These are phyloP conservation scores for Furnarius figulus DNA, from an alignment of 2,113 vertebrate species.

Conservation along the genomic window DNA sequence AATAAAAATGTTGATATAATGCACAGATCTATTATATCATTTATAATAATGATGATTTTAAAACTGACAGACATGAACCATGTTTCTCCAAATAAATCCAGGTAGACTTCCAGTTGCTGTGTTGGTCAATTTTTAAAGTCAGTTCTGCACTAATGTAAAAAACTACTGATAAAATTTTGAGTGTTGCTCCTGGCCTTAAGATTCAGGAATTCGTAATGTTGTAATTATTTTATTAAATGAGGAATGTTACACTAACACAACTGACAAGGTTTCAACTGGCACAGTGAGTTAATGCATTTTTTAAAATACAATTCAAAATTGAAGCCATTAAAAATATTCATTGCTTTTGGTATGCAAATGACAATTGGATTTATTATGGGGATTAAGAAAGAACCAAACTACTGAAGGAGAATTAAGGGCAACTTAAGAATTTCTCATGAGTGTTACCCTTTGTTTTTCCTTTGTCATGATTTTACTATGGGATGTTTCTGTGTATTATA, in stretches of 20 bases:
- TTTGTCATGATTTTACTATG: constrained; percentile 45
- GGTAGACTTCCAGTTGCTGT: constrained; percentile 50
- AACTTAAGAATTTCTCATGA: constrained; percentile 32
- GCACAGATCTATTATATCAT: constrained; percentile 60
- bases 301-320: constrained; percentile 21
- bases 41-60: constrained; percentile 44
- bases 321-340: constrained; percentile 27
- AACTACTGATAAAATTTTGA: constrained; percentile 46
- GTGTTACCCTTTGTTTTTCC: not conserved
- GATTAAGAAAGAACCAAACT: constrained; percentile 56
- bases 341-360: constrained; percentile 48
- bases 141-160: constrained; percentile 62
- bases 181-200: constrained; percentile 24
- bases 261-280: constrained; percentile 43
- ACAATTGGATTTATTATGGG: constrained; percentile 55
- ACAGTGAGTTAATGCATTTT: constrained; percentile 22
- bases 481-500: constrained; percentile 63
- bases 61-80: constrained; percentile 26
- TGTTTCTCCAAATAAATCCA: constrained; percentile 63
- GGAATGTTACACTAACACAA: constrained; percentile 9
- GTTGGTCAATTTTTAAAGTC: constrained; percentile 64
- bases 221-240: constrained; percentile 46
- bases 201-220: constrained; percentile 32
- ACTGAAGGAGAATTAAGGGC: constrained; percentile 55
- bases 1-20: constrained; percentile 71